A percentile compares a stretch with the other conserved stretches of the same genome.
Conservation (phyloP, 2,888 invertebrate genomes). For the Patella ulyssiponensis region DNA sequence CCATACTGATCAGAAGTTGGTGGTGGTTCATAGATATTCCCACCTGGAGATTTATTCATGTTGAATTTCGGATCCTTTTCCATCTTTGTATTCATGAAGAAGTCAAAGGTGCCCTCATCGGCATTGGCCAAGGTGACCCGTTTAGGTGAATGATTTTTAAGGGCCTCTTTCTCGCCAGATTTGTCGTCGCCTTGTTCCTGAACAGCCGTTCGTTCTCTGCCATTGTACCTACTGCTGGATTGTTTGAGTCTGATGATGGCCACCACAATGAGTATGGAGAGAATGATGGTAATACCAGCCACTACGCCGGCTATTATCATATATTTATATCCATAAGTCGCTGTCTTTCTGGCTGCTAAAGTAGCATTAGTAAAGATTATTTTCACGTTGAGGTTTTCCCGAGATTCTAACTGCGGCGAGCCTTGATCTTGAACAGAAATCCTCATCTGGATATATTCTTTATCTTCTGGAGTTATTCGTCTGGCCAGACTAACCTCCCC, state of each 20-base stretch:
- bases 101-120: neutral
- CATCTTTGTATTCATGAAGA: neutral
- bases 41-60: neutral
- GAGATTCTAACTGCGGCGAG: constrained; percentile 42
- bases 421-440: constrained; percentile 56
- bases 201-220: constrained; percentile 30
- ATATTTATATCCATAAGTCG: constrained; percentile 37
- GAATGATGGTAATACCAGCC: constrained; percentile 41
- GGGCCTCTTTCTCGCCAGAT: neutral
- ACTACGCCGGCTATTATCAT: constrained; percentile 45
- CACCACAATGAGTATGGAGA: constrained; percentile 42
- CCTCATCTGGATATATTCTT: constrained; percentile 44
- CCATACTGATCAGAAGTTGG: constrained; percentile 33
- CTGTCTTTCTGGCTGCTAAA: neutral
- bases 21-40: neutral
- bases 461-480: constrained; percentile 35
- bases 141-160: neutral
- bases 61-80: neutral
- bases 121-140: neutral
- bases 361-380: constrained; percentile 34
- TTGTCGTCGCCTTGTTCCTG: constrained; percentile 32
- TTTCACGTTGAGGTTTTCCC: constrained; percentile 40
- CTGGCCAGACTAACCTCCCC: constrained; percentile 50
- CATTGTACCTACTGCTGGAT: constrained; percentile 25
- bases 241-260: constrained; percentile 38